Conservation (phyloP, 2,888 invertebrate genomes). For the Polia nebulosa region DNA sequence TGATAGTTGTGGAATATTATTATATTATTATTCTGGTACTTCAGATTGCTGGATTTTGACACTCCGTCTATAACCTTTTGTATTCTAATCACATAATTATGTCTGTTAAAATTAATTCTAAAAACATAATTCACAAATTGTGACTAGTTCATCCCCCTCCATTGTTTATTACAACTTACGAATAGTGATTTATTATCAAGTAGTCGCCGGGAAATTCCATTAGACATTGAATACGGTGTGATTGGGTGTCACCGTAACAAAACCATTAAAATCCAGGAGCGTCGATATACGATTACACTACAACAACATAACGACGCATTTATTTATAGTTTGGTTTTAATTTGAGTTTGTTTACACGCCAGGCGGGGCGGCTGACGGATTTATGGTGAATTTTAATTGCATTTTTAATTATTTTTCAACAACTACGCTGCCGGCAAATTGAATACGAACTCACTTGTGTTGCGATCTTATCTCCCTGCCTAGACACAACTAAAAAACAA, state of each 20-base stretch:
- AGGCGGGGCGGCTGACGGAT: slow-evolving; percentile 86
- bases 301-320: slow-evolving; percentile 77
- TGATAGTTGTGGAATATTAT: too few relatives aligned
- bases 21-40: too few relatives aligned
- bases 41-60: too few relatives aligned
- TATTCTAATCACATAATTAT: too few relatives aligned
- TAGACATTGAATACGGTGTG: slow-evolving; percentile 63
- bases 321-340: slow-evolving; percentile 80
- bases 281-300: slow-evolving; percentile 70
- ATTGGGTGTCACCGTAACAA: slow-evolving; percentile 63
- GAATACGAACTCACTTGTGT: slow-evolving; percentile 80
- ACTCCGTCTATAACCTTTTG: too few relatives aligned
- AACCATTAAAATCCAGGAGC: slow-evolving; percentile 72
- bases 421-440: slow-evolving; percentile 85
- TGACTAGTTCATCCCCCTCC: too few relatives aligned
- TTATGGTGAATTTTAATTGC: slow-evolving; percentile 88
- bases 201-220: slow-evolving; percentile 40
- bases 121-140: too few relatives aligned
- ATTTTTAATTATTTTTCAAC: slow-evolving; percentile 90
- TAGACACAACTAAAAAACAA: slow-evolving; percentile 63
- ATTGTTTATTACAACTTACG: slow-evolving; percentile 8
- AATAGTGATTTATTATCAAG: slow-evolving; percentile 28
- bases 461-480: slow-evolving; percentile 80
- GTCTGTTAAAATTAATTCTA: too few relatives aligned
- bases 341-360: slow-evolving; percentile 81